Base-by-base conservation (phyloP, 1,140 invertebrate genomes). In the Ceratitis capitata region DNA sequence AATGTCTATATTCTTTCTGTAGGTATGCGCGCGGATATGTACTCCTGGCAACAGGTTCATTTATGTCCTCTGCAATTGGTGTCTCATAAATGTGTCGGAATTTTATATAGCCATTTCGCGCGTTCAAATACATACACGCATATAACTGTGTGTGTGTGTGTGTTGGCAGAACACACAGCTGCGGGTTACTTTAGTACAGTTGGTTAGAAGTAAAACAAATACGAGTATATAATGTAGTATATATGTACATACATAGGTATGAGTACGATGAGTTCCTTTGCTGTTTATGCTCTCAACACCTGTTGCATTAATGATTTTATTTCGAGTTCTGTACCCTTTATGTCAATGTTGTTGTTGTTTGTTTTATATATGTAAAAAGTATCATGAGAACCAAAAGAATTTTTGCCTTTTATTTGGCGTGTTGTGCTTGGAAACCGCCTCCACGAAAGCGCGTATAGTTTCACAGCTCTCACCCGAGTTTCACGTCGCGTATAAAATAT, bases 51-150 rank as follows among this genome's bases (percentile, higher is more conserved):
- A 45, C 69, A 78, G 69, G 35, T 42, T 12, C 69, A 42, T 74
- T 74, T 74, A 74, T 74, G 82, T 83, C 14, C 29, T 16, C 51
- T 51, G 45, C 42, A 83, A 83, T 83, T 51, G 42, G 29, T 39
- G 35, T 19, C 23, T 78, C 35, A n/a, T 78, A 47, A 78, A n/a
- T 78, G 69, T 83, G 42, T 83, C n/a, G 23, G 6, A 83, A 83
- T 83, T 51, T 51, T 29, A 45, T 83, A 51, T 49, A 29, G 51
- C 19, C 42, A 51, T 83, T 83, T n/a, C 42, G 19, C 35, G 35
- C 35, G n/a, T n/a, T n/a, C n/a, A n/a, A n/a, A n/a, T n/a, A n/a
- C n/a, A n/a, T n/a, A n/a, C n/a, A n/a, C n/a, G 29, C 69, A 74
- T 5, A 35, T 74, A 39, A 74, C 69, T 45, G 16, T 19, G n/a